These are phyloP conservation scores for Climacteris rufus DNA, from an alignment of 2,113 vertebrate genomes.

Conservation along the genomic window DNA sequence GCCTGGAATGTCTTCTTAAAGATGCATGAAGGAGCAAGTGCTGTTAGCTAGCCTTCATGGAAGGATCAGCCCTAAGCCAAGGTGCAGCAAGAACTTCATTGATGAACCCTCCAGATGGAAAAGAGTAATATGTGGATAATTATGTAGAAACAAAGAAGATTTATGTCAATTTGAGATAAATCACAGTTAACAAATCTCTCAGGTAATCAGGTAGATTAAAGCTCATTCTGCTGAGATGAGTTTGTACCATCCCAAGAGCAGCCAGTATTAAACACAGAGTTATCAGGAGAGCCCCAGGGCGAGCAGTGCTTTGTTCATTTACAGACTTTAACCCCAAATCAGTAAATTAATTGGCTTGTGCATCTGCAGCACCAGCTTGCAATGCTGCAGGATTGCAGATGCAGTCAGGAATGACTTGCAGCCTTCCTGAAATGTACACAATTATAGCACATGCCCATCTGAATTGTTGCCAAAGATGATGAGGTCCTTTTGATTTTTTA, in stretches of 20 bases:
- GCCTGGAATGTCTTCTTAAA: background rate
- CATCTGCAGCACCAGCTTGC: background rate
- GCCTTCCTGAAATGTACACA: background rate
- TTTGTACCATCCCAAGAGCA: background rate
- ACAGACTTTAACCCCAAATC: background rate
- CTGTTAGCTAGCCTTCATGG: background rate
- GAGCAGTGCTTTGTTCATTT: background rate
- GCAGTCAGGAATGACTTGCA: background rate
- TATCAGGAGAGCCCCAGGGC: background rate
- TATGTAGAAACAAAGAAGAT: background rate
- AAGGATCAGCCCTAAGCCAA: background rate
- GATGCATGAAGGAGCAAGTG: background rate
- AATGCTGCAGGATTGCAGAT: background rate
- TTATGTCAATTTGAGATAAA: background rate
- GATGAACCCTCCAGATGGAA: background rate
- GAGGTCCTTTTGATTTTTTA: background rate
- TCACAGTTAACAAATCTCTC: background rate
- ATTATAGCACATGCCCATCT: rapidly evolving
- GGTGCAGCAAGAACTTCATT: background rate
- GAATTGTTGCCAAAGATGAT: background rate
- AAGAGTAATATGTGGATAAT: background rate
- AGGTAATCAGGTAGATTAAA: background rate
- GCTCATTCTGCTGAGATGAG: background rate
- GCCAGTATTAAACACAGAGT: background rate
- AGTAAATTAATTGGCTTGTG: background rate